Conservation (phyloP, 2,888 invertebrate species). For the Pollenia amentaria region DNA sequence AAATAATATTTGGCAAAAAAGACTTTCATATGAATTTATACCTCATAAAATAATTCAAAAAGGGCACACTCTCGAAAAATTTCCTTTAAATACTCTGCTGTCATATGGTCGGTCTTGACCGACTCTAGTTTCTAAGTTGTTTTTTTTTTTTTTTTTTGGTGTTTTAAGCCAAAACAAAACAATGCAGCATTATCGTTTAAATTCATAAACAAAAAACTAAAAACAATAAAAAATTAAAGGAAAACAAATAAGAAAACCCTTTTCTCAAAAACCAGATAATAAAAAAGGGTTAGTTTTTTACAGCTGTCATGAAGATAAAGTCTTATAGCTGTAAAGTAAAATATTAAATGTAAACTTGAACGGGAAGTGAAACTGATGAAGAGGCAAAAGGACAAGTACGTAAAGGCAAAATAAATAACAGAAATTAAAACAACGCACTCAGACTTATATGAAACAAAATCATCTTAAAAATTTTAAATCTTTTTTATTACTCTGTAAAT, state of each 20-base stretch:
- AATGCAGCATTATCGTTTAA: conserved; percentile 55
- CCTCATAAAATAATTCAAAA: too few relatives aligned
- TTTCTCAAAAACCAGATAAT: background rate
- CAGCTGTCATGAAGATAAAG: conserved; percentile 64
- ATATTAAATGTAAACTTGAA: conserved; percentile 53
- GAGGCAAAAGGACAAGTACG: conserved; percentile 8
- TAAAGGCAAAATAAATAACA: conserved; percentile 15
- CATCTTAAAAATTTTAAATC: background rate
- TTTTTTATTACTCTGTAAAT: background rate
- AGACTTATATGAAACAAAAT: conserved; percentile 18
- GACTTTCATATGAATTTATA: too few relatives aligned
- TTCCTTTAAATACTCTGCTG: too few relatives aligned
- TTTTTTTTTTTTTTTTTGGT: too few relatives aligned
- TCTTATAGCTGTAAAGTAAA: conserved; percentile 62
- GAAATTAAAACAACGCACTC: conserved; percentile 40
- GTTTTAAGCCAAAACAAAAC: conserved; percentile 28
- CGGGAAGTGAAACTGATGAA: conserved; percentile 32
- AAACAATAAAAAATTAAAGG: conserved; percentile 2
- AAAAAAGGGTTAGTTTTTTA: conserved; percentile 39
- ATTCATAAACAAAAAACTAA: background rate
- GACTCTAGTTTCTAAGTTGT: too few relatives aligned
- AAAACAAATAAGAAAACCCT: background rate
- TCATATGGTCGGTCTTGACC: too few relatives aligned
- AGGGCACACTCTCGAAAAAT: too few relatives aligned
- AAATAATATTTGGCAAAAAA: too few relatives aligned